Conservation (phyloP, 1,140 invertebrate species). For the Phymorhynchus buccinoides region DNA sequence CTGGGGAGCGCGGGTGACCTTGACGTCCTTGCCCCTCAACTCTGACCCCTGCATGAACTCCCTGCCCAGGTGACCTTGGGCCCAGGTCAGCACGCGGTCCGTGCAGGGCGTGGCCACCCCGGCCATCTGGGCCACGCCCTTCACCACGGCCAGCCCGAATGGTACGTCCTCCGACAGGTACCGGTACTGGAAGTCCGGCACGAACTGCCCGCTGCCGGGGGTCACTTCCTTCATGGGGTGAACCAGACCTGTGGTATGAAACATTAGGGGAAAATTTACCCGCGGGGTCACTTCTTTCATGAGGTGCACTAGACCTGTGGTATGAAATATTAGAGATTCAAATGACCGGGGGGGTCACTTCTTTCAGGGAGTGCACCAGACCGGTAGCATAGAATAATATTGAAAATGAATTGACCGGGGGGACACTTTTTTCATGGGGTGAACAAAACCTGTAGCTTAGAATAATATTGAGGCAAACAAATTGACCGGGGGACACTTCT, state of each 20-base stretch:
- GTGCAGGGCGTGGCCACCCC: conserved; percentile 51
- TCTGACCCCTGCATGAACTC: conserved; percentile 63
- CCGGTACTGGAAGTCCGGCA: conserved; percentile 57
- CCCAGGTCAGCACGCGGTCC: conserved; percentile 62
- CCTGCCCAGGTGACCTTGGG: conserved; percentile 63
- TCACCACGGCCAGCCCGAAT: conserved; percentile 58
- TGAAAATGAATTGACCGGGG: too few species aligned
- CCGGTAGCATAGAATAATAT: too few species aligned
- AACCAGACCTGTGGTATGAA: conserved; percentile 17
- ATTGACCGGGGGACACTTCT: too few species aligned
- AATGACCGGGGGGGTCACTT: too few species aligned
- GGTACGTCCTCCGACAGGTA: conserved; percentile 62
- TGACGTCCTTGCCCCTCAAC: conserved; percentile 59
- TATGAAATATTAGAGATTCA: too few species aligned
- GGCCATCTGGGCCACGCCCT: conserved; percentile 57
- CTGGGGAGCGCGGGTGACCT: conserved; percentile 61
- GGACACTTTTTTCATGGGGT: too few species aligned
- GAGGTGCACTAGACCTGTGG: too few species aligned
- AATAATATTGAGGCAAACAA: too few species aligned
- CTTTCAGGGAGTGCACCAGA: too few species aligned
- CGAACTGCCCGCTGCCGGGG: conserved; percentile 42
- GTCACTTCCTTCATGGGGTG: conserved; percentile 58
- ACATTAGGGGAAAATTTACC: too few species aligned
- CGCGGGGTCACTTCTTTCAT: too few species aligned
- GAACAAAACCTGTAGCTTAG: too few species aligned